These are phyloP conservation scores for Mungos mungo DNA, from an alignment of 2,113 vertebrate species.

Conservation along the genomic window DNA sequence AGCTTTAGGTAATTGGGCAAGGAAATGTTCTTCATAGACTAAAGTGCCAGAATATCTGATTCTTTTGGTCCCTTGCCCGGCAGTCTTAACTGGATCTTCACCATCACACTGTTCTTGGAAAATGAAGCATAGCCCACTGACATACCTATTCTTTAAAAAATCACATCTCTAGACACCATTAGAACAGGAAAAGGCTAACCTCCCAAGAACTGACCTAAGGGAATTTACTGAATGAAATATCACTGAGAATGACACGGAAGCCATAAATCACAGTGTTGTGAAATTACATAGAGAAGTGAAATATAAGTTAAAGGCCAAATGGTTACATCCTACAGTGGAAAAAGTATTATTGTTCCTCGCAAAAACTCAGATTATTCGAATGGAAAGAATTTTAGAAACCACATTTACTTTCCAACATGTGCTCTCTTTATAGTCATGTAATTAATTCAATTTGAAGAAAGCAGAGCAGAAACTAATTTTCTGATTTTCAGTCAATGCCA, in stretches of 20 bases:
- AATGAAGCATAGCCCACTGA: neutral
- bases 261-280: neutral
- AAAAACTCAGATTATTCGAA: slow-evolving; percentile 25
- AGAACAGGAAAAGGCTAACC: neutral
- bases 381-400: slow-evolving; percentile 48
- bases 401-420: slow-evolving; percentile 20
- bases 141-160: neutral
- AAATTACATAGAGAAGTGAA: slow-evolving; percentile 39
- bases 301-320: neutral
- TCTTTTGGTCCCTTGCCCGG: neutral
- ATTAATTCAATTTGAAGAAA: neutral
- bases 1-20: neutral
- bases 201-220: neutral
- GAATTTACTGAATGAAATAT: neutral
- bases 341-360: slow-evolving; percentile 10
- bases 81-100: neutral
- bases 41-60: neutral
- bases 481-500: neutral
- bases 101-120: neutral
- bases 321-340: neutral
- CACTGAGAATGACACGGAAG: neutral
- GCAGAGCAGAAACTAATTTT: neutral
- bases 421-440: neutral
- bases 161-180: neutral
- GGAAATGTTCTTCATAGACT: neutral